These are phyloP conservation scores for Sipha flava DNA, from an alignment of 1,140 invertebrate species.

Conservation along the genomic window DNA sequence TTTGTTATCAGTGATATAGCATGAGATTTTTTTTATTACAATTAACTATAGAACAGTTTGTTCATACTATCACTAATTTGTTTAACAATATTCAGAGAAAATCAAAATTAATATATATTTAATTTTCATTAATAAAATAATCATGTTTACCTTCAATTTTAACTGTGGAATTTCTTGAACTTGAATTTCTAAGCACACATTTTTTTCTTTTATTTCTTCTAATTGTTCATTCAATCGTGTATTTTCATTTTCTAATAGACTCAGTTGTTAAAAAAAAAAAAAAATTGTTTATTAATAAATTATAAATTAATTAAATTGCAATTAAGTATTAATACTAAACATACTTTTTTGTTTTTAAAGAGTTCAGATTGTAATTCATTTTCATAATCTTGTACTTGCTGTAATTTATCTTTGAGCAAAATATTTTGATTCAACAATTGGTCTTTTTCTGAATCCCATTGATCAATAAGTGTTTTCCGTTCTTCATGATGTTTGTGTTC, in stretches of 20 bases:
- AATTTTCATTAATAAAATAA: background rate
- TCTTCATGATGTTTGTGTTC: conserved; percentile 69
- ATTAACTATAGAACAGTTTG: too few species aligned
- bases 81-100: too few species aligned
- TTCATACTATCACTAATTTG: too few species aligned
- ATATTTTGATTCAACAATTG: conserved; percentile 49
- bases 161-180: conserved; percentile 24
- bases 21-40: too few species aligned
- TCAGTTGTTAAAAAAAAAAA: background rate
- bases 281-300: background rate
- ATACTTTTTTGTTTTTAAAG: conserved; percentile 49
- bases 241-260: conserved; percentile 24
- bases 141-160: background rate
- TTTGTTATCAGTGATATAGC: too few species aligned
- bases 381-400: conserved; percentile 49
- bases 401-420: conserved; percentile 51
- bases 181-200: background rate
- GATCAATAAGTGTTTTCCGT: conserved; percentile 57
- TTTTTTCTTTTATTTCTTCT: background rate
- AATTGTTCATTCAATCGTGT: background rate
- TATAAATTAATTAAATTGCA: background rate
- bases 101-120: too few species aligned
- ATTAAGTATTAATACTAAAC: conserved; percentile 11
- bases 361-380: conserved; percentile 49
- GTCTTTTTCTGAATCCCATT: conserved; percentile 62